Evolutionary conservation across 2,797 vertebrate species (phyloP), one percentile per base, ranked within the genome.

Genomic region (Pipistrellus pygmaeus): DNA sequence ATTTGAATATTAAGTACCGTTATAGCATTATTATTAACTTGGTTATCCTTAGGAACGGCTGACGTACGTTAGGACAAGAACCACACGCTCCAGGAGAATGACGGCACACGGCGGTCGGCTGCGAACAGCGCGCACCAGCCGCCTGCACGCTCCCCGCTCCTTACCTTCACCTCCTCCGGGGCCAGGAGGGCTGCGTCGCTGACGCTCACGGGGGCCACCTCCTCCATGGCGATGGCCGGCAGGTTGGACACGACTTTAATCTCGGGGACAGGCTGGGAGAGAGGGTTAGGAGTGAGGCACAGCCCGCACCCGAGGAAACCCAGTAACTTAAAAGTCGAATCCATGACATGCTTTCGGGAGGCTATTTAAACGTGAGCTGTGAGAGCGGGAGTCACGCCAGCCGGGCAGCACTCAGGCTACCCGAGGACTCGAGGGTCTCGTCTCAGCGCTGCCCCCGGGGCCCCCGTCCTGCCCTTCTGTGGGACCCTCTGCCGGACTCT

Each of bases 161-260:
- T 96, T 97, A 99, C 99, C 99, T 99, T 99, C 93, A 99, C 93
- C 98, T 99, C 99, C 93, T 99, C 99, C n/a, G 99, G 99, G 83
- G 99, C 99, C 14, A 99, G 97, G 64, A 99, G 98, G 1, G 99
- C 98, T n/a, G 98, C 99, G 15, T 99, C 98, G 18, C 99, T 99
- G 51, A 98, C 98, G 4, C 98, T 99, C 97, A 99, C 98, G 3
- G 99, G 99, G 91, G 99, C 99, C 53, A 99, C 99, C 92, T 99
- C 99, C 97, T 99, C 99, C 99, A 99, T 99, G 73, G 98, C 97
- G 87, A 99, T 98, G 12, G 99, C 98, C 0, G 99, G 99, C 95
- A 99, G 97, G 96, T 99, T 99, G 0, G 99, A 99, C 64, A 99
- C 98, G 2, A 99, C 99, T 97, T 99, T 99, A 86, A 99, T 98